Base-by-base conservation (phyloP, 2,888 invertebrate genomes). In the Tipula vernalis region DNA sequence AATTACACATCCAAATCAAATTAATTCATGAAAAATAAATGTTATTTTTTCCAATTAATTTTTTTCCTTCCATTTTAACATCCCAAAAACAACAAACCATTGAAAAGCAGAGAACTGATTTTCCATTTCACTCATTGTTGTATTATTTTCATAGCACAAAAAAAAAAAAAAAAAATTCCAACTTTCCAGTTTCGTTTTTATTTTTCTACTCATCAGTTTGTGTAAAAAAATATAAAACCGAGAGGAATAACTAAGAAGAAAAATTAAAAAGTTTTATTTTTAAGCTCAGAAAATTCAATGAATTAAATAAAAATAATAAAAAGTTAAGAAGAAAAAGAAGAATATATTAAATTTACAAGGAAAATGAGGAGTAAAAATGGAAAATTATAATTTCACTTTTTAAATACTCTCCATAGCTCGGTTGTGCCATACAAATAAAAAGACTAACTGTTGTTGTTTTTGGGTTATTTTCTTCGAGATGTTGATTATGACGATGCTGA, bases 321-420 rank as follows among this genome's bases (percentile, higher is more conserved):
- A 71, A 18, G 71, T 71, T 71, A 10, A n/a, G 15, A 57, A 57
- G 15, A 57, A 57, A 57, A 57, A 8, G 51, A 57, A 57, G 15
- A 57, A n/a, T 10, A 5, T 57, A 15, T 57, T 5, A 10, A 28
- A 28, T 28, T 28, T 57, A 57, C 18, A 28, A 71, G 28, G 71
- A 71, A 71, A 71, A 71, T 71, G 71, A 71, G 71, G 71, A 71
- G 71, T 71, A 71, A 71, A 71, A 71, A 71, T 71, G 71, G 71
- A 71, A 71, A 28, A 71, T 71, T 71, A 71, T 71, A 71, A 71
- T 71, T 71, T 71, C 71, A 71, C 71, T 71, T 71, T 71, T 71
- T 71, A 71, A 71, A 71, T 71, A 71, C 71, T 71, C 71, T 28
- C 71, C 71, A 57, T 57, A 71, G 71, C 71, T 71, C 71, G 71